A percentile compares a stretch with the other conserved stretches of the same genome.
Evolutionary conservation across 1,140 invertebrate species (phyloP).

Genomic region (Papilio aristodemus): DNA sequence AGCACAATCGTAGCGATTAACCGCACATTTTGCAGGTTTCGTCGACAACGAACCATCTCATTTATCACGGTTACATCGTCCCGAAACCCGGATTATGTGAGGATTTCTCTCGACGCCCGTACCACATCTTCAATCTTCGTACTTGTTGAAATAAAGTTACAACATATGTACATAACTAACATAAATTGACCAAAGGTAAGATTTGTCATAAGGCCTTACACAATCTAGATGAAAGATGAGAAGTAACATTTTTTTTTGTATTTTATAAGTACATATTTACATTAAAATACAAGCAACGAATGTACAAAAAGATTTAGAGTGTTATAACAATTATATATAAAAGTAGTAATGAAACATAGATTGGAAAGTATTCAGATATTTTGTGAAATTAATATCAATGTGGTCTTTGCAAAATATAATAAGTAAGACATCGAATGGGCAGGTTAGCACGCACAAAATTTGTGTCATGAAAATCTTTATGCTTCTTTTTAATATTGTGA

Average conservation of each 20-base stretch:
- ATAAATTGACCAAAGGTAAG: slow-evolving; percentile 5
- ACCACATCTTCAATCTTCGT: slow-evolving; percentile 39
- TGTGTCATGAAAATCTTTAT: too few relatives aligned
- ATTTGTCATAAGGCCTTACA: neutral
- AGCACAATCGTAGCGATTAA: slow-evolving; percentile 41
- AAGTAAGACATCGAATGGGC: too few relatives aligned
- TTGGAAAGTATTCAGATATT: too few relatives aligned
- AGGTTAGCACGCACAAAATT: too few relatives aligned
- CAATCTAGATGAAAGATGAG: neutral
- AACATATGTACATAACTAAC: neutral
- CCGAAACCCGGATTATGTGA: slow-evolving; percentile 88
- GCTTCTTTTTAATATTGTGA: neutral
- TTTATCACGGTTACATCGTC: slow-evolving; percentile 85
- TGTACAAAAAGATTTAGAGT: too few relatives aligned
- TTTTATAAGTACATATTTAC: too few relatives aligned
- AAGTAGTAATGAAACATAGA: too few relatives aligned
- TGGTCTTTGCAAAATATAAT: too few relatives aligned
- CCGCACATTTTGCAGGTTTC: slow-evolving; percentile 92
- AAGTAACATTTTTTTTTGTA: neutral
- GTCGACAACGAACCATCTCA: slow-evolving; percentile 92
- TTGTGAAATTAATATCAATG: too few relatives aligned
- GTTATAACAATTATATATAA: too few relatives aligned
- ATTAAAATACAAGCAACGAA: too few relatives aligned
- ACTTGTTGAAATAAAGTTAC: slow-evolving; percentile 31
- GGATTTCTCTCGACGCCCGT: slow-evolving; percentile 56